Base-by-base conservation (phyloP, 2,888 invertebrate genomes). In the Temnothorax unifasciatus region DNA sequence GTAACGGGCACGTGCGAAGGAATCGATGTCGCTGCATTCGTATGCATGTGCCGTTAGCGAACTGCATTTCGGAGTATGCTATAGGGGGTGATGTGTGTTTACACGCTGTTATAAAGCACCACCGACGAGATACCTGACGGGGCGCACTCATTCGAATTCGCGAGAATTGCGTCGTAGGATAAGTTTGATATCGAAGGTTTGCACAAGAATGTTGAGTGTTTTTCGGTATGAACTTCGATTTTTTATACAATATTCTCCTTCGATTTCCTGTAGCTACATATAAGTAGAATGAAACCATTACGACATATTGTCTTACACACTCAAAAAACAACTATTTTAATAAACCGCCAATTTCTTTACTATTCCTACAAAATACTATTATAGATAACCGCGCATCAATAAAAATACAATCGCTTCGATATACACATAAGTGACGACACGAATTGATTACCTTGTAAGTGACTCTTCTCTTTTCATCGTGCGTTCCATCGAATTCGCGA, bases 21-120 rank as follows among this genome's bases (percentile, higher is more conserved):
- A 81, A 85, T 83, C 83, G 59, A 85, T 81, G 74, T 74, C 83
- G 77, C 59, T 61, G 69, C 84, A 81, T 84, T 82, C 77, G 81
- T 75, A 79, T 50, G 79, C 82, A 69, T 66, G 84, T 50, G 41
- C 59, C n/a, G 34, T 52, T 21, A 61, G 52, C 21, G 4, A 50
- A 41, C 52, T 66, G 66, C 34, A 50, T 61, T 34, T 59, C 29
- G 68, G 29, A 38, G 47, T 47, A 59, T 5, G 25, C 18, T 21
- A n/a, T n/a, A n/a, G 59, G 54, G n/a, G 29, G 41, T 9, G n/a
- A 25, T 57, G 81, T 81, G 50, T 73, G 66, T 84, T 66, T 84
- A 68, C 84, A 59, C 25, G 29, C 64, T 54, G 75, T 76, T 85
- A 82, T 82, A 74, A 75, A 68, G 68, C 29, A 68, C 68, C 44